Evolutionary conservation across 2,797 vertebrate species (phyloP).

Genomic region (Chromobotia macracanthus): DNA sequence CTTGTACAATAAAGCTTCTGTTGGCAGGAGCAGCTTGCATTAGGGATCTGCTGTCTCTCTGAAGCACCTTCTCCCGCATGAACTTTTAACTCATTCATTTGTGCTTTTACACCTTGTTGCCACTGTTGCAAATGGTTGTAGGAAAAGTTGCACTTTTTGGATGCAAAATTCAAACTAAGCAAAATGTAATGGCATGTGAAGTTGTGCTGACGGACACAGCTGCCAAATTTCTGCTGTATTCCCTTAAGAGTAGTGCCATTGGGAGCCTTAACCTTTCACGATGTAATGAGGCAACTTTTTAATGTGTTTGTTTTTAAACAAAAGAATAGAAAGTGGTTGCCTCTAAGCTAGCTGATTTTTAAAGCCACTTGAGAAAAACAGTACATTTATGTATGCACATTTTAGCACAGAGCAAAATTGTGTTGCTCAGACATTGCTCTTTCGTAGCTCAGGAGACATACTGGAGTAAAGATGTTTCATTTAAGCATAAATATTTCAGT

Average conservation of each 20-base stretch:
- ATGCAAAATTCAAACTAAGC: slow-evolving; percentile 80
- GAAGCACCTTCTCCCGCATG: slow-evolving; percentile 33
- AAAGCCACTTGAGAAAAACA: slow-evolving; percentile 47
- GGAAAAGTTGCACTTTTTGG: slow-evolving; percentile 72
- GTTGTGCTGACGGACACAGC: slow-evolving; percentile 83
- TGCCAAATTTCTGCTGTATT: slow-evolving; percentile 70
- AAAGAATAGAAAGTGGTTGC: slow-evolving; percentile 39
- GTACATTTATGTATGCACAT: slow-evolving; percentile 16
- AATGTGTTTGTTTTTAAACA: slow-evolving; percentile 68
- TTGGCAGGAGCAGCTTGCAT: slow-evolving; percentile 1
- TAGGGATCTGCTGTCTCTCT: slow-evolving; percentile 26
- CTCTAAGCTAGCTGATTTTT: slow-evolving; percentile 33
- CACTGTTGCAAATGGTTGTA: slow-evolving; percentile 44
- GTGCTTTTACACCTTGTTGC: slow-evolving; percentile 42
- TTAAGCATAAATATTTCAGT: not conserved
- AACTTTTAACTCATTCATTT: slow-evolving; percentile 30
- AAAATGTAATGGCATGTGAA: slow-evolving; percentile 84
- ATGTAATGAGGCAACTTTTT: slow-evolving; percentile 72
- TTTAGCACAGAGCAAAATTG: not conserved
- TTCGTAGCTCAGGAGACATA: slow-evolving; percentile 4
- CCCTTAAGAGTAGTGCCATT: slow-evolving; percentile 46
- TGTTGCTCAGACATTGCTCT: slow-evolving; percentile 15
- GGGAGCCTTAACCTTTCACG: slow-evolving; percentile 63
- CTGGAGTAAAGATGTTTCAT: not conserved
- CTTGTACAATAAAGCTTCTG: slow-evolving; percentile 45